Evolutionary conservation across 2,797 vertebrate genomes (phyloP), one percentile per base, ranked within the genome.

Genomic region (Phoebastria nigripes): DNA sequence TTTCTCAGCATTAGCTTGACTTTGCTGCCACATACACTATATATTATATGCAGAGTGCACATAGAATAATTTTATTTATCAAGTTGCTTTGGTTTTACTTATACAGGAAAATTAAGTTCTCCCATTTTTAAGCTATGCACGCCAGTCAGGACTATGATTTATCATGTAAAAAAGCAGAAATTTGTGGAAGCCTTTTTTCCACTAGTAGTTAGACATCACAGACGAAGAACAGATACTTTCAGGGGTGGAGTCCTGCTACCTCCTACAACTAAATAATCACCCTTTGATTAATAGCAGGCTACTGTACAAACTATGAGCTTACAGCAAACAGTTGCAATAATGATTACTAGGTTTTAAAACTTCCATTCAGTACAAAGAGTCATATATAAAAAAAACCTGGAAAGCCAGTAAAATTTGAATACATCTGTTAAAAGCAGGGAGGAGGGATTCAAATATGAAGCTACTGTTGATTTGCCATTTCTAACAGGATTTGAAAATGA

Each of bases 331-430:
- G 11, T 0, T 8, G 7, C 63, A 69, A 2, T 1, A 5, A 13
- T 0, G 2, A 6, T 37, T 11, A 6, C 33, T 3, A 15, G 28
- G 10, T 15, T 52, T 73, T 41, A 9, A 56, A 83, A 21, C 39
- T 41, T 13, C 41, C 8, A 0, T 26, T 33, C 71, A 19, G 4
- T 3, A 6, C 42, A 51, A 15, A 76, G 21, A 21, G 6, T 24
- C 6, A 0, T 3, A 2, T 2, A 11, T 25, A 9, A 35, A 42
- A 12, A 19, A 51, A 54, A 6, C 3, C 16, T 25, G 6, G 24
- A 37, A 76, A 66, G 39, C 3, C 44, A 52, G 31, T 3, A 7
- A 42, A 35, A 21, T 1, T 13, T 35, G 47, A 46, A 41, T 0
- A 10, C 2, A 1, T 8, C 39, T 22, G 17, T 42, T 3, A 76